These are phyloP conservation scores for Porites australiensis DNA, from an alignment of 64 coral and sea anemone genomes.

Conservation along the genomic window DNA sequence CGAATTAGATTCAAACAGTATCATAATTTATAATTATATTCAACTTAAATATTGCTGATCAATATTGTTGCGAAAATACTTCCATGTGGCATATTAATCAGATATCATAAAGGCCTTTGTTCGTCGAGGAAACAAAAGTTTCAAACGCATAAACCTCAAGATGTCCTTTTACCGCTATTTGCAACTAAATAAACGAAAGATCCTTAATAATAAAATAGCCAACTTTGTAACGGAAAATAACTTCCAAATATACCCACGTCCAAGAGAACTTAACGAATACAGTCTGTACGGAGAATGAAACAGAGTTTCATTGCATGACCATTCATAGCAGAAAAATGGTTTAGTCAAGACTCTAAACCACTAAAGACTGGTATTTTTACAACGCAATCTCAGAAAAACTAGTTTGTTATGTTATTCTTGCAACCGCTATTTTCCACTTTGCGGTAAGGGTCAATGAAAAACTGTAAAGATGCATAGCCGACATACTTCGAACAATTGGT, in stretches of 20 bases:
- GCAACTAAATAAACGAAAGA: neutral
- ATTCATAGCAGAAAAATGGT: neutral
- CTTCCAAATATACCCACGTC: too few species aligned
- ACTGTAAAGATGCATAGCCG: conserved; percentile 74
- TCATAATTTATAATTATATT: conserved; percentile 15
- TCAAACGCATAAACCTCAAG: neutral
- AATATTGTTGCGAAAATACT: neutral
- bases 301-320: too few species aligned
- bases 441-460: conserved; percentile 80
- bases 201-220: too few species aligned
- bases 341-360: neutral
- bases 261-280: too few species aligned
- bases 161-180: neutral
- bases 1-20: neutral
- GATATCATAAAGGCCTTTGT: conserved; percentile 28
- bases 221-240: too few species aligned
- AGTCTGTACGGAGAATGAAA: too few species aligned
- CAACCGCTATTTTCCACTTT: conserved; percentile 58
- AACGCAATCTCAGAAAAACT: conserved; percentile 8
- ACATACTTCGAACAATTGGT: conserved; percentile 92
- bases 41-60: neutral
- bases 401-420: conserved; percentile 22
- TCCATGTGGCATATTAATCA: conserved; percentile 57
- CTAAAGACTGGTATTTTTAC: neutral
- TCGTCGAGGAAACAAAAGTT: conserved; percentile 1